Evolutionary conservation across 2,113 vertebrate species (phyloP), one percentile per base, ranked within the genome.

Genomic region (Cricetomys ansorgei): DNA sequence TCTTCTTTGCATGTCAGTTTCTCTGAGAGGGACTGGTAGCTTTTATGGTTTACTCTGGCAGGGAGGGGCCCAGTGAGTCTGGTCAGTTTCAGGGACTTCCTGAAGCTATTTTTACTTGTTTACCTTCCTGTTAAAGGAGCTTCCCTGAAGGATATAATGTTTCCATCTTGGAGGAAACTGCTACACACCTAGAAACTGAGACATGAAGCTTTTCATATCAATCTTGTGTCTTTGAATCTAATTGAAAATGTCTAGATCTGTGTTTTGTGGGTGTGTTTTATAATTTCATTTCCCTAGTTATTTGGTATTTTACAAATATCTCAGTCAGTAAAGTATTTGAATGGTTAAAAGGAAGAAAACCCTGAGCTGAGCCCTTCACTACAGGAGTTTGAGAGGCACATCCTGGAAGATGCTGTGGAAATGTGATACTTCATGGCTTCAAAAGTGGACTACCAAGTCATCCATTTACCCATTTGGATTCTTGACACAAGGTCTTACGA

Each of bases 221-320:
- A 50, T 95, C 25, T 57, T 92, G 37, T 70, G 50, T 88, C 34
- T 94, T 94, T 48, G n/a, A 73, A 73, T 79, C 48, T 70, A 89
- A 80, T 87, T 79, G 67, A 92, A 90, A 95, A 48, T 87, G 69
- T 70, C 19, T 89, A 21, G 48, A 57, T 40, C 87, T 94, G 5
- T 88, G 37, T 95, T 88, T 93, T 85, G 6, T 45, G 62, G 10
- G 45, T 77, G 45, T 84, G 40, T 5, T 88, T 90, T 90, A 81
- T 75, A 15, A 88, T 80, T 27, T 84, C 31, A 77, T 55, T 93
- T 88, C 76, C 59, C 67, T 90, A 87, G 57, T 70, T 34, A 81
- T 62, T 88, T 87, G 59, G 17, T 75, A 86, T 79, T 94, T 94
- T 77, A 43, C 3, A 34, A 76, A 95, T 88, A 3, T 59, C 21